A percentile compares a stretch with the other conserved stretches of the same genome.
Conservation (phyloP, 2,113 vertebrate genomes). For the Orycteropus afer region DNA sequence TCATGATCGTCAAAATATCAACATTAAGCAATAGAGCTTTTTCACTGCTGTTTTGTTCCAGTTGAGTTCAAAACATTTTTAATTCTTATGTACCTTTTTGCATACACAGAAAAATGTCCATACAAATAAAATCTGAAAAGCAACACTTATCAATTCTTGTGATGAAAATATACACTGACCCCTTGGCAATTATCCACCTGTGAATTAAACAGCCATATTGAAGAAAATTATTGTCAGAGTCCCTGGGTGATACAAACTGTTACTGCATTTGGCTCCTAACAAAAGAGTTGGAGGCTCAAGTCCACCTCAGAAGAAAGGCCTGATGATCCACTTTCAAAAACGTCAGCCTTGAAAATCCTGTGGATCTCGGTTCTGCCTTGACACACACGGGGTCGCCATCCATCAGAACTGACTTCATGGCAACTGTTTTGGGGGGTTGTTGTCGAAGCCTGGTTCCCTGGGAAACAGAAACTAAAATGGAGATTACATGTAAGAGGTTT, state of each 20-base stretch:
- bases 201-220: neutral
- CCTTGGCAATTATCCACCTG: neutral
- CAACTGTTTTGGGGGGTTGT: too few species aligned
- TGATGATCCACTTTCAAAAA: neutral
- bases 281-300: neutral
- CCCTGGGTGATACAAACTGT: neutral
- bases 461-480: neutral
- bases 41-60: conserved; percentile 3
- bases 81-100: neutral
- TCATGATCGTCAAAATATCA: neutral
- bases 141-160: neutral
- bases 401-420: neutral
- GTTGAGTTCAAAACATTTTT: neutral
- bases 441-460: neutral
- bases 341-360: neutral
- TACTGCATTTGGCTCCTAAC: neutral
- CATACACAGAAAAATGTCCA: neutral
- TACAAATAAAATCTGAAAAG: neutral
- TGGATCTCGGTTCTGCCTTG: neutral
- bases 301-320: neutral
- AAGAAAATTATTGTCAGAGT: neutral
- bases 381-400: neutral
- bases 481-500: neutral
- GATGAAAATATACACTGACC: neutral
- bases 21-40: neutral